Conservation (phyloP, 2,113 vertebrate genomes). For the Thryonomys swinderianus region DNA sequence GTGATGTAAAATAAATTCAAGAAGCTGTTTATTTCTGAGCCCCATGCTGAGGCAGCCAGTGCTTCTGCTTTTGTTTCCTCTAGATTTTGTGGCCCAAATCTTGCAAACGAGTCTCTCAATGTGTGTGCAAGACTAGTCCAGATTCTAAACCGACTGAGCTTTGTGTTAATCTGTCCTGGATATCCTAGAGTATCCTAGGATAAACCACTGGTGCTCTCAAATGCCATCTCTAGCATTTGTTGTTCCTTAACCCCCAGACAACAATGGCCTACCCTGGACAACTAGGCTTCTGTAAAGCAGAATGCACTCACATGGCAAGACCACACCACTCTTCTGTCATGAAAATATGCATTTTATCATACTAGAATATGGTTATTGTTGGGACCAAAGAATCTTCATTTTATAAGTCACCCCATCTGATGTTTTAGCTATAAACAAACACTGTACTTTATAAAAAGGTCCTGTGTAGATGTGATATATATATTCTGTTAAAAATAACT, state of each 20-base stretch:
- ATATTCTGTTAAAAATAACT: too few relatives aligned
- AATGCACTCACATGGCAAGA: not conserved
- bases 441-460: too few relatives aligned
- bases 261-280: not conserved
- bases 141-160: not conserved
- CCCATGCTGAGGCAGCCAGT: accelerated
- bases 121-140: not conserved
- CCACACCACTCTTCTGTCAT: too few relatives aligned
- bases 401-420: too few relatives aligned
- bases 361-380: too few relatives aligned
- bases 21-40: not conserved
- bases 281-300: not conserved
- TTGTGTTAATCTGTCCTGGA: not conserved
- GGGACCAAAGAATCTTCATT: too few relatives aligned
- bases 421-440: too few relatives aligned
- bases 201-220: not conserved
- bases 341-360: too few relatives aligned
- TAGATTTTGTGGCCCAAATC: not conserved
- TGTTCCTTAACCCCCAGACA: not conserved
- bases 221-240: not conserved
- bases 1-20: not conserved
- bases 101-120: accelerated
- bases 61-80: not conserved
- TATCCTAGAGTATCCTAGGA: not conserved
- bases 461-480: too few relatives aligned